Percentiles rank a stretch among this genome's conserved stretches.
Conservation (phyloP, 1,140 invertebrate species). For the Drosophila bocqueti region DNA sequence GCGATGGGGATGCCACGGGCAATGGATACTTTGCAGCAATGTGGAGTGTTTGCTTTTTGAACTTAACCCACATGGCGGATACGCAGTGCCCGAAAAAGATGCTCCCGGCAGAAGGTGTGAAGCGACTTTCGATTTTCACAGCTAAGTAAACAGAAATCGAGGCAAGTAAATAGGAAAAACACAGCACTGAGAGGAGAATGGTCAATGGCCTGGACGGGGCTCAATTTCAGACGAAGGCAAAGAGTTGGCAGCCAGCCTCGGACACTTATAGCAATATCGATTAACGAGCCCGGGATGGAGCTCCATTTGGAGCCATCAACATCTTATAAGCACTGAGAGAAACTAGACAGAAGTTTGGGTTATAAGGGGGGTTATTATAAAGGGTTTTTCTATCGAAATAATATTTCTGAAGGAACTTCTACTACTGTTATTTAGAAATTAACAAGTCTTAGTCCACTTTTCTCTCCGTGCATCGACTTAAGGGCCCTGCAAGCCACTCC, state of each 20-base stretch:
- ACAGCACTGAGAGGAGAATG: conserved; percentile 17
- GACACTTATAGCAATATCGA: conserved; percentile 62
- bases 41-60: conserved; percentile 70
- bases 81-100: conserved; percentile 28
- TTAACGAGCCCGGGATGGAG: conserved; percentile 69
- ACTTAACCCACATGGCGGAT: conserved; percentile 68
- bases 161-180: conserved; percentile 48
- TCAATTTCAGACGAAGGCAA: conserved; percentile 67
- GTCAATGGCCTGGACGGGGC: conserved; percentile 60
- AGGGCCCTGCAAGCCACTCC: conserved; percentile 57
- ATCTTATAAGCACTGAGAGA: conserved; percentile 13
- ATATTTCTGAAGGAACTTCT: background rate
- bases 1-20: conserved; percentile 31
- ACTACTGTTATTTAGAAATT: background rate
- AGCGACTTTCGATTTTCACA: conserved; percentile 79
- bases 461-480: conserved; percentile 48
- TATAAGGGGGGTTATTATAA: background rate
- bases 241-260: conserved; percentile 61
- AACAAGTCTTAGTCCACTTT: background rate
- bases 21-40: conserved; percentile 60
- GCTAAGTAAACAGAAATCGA: conserved; percentile 74
- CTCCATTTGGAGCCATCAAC: conserved; percentile 46
- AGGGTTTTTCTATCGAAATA: background rate
- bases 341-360: background rate
- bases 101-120: conserved; percentile 55